Percentiles rank a stretch among this genome's conserved stretches.
These are phyloP conservation scores for Smittia sp. DNA, from an alignment of 2,888 invertebrate species.

Conservation along the genomic window DNA sequence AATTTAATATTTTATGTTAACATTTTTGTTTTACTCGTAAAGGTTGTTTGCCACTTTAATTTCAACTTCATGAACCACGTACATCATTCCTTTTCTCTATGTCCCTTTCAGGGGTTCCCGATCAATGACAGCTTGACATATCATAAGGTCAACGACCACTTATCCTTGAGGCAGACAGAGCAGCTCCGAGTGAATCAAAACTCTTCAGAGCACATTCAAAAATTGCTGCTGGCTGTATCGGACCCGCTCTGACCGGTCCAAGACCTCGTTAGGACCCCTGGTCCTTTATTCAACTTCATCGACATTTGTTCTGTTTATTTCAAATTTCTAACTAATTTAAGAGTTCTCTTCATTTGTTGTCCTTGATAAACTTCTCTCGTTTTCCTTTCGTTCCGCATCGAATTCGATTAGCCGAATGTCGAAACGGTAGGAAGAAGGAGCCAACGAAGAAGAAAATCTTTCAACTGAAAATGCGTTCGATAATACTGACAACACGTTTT, in stretches of 20 bases:
- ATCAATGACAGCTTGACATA: slow-evolving; percentile 14
- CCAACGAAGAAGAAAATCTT: no score
- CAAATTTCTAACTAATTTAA: slow-evolving; percentile 36
- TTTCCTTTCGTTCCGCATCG: background rate
- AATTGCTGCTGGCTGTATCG: no score
- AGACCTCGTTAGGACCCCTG: background rate
- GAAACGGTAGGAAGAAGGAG: no score
- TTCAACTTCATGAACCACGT: background rate
- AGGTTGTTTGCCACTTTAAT: slow-evolving; percentile 18
- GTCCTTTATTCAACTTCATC: background rate
- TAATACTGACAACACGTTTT: no score
- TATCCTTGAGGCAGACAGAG: no score
- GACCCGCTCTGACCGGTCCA: no score
- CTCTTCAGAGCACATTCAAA: no score
- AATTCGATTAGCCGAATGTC: background rate
- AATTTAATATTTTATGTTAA: slow-evolving; percentile 38
- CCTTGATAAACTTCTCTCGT: background rate
- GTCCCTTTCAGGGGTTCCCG: slow-evolving; percentile 18
- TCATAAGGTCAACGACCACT: no score
- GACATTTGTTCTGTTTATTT: slow-evolving; percentile 18
- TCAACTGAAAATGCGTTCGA: no score
- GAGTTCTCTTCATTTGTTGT: slow-evolving; percentile 2
- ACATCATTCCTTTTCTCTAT: background rate
- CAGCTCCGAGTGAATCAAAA: no score
- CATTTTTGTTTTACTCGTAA: slow-evolving; percentile 38